Evolutionary conservation across 92 coral and sea anemone species (phyloP), one percentile per base, ranked within the genome.

Genomic region (Diadumene lineata): DNA sequence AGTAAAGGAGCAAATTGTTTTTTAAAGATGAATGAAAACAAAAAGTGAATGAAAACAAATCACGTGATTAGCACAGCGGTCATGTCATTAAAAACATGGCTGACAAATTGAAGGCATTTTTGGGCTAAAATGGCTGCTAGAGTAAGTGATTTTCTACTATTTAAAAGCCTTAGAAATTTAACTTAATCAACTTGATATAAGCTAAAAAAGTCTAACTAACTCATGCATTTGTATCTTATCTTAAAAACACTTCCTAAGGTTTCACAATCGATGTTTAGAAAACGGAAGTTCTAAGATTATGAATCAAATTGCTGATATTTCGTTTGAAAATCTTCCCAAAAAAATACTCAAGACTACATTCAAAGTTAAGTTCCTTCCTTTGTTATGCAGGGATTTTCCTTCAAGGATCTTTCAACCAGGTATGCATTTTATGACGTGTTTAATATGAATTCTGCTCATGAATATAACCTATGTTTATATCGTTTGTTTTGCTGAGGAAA

Each of bases 71-170:
- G 4, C 21, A 69, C 26, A 38, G 48, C 13, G 46, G 60, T 46
- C 74, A 34, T 69, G 74, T 11, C 74, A n/a, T n/a, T n/a, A n/a
- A 69, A 69, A 50, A 69, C 74, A 69, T 69, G 74, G 62, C 60
- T 43, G 74, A 25, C 11, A 50, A 23, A 22, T 24, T 46, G 74
- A 46, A 2, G 18, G 56, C n/a, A n/a, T n/a, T n/a, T n/a, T n/a
- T n/a, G n/a, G n/a, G n/a, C n/a, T n/a, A n/a, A n/a, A n/a, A n/a
- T 6, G 48, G 48, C 48, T 38, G 48, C 48, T 38, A 6, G 24
- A 9, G n/a, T 53, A 53, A 53, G 19, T 53, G 21, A 23, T 65
- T 17, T 63, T 24, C 2, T 0, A 31, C 21, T 24, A 13, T 38
- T 38, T 38, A 38, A 38, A 38, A 4, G 6, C 48, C 48, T 6